phyloP scores from a whole-genome alignment of 2,797 vertebrate genomes.

The Xenops minutus region DNA sequence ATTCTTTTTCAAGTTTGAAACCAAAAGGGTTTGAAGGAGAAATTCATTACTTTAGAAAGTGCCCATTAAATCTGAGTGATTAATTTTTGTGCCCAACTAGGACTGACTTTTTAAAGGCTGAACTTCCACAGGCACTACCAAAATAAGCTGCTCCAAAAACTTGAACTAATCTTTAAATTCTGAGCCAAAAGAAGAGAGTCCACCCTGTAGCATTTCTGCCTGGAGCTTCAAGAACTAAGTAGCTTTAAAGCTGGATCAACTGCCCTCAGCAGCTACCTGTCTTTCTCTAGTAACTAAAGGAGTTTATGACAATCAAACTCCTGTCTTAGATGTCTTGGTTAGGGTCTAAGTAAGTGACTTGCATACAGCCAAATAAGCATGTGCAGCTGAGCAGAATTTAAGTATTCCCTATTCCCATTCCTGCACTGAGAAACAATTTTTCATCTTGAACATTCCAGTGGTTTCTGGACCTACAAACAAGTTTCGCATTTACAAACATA shows the following conservation, averaged over 20 bases:
- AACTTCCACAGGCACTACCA: neutral
- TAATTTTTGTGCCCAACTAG: neutral
- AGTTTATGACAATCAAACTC: neutral
- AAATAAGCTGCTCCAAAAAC: neutral
- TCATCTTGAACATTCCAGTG: neutral
- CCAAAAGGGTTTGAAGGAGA: neutral
- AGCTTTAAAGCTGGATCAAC: neutral
- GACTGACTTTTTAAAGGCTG: neutral
- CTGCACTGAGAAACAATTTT: neutral
- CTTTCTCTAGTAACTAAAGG: neutral
- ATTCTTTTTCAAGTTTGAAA: neutral
- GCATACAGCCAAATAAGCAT: neutral
- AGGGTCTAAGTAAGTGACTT: neutral
- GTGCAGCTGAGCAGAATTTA: neutral
- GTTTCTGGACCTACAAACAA: neutral
- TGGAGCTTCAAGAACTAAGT: neutral
- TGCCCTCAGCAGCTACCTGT: neutral
- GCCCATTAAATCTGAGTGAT: neutral
- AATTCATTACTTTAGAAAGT: neutral
- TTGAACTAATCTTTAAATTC: neutral
- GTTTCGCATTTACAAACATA: neutral
- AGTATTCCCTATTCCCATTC: neutral
- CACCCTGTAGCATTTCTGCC: neutral
- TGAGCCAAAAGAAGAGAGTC: neutral
- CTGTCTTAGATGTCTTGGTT: neutral